Evolutionary conservation across 1,140 invertebrate species (phyloP).

Genomic region (Saccostrea cuccullata): DNA sequence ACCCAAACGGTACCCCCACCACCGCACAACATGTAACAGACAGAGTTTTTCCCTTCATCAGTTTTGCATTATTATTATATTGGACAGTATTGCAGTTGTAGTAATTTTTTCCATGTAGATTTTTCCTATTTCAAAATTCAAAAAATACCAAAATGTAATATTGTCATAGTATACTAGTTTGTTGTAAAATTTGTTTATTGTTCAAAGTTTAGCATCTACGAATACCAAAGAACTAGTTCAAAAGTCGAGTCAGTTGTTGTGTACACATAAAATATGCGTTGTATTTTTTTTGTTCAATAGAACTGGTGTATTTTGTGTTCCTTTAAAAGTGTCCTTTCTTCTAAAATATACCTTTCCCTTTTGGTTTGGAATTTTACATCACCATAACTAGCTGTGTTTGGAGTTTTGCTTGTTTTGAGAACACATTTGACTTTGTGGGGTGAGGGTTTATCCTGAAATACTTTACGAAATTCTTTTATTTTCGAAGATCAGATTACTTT

Average conservation of each 20-base stretch:
- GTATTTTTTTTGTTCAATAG: background rate
- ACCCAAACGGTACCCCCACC: slow-evolving; percentile 26
- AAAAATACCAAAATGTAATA: slow-evolving; percentile 11
- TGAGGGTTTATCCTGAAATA: too few relatives aligned
- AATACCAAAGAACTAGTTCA: slow-evolving; percentile 31
- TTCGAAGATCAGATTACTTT: too few relatives aligned
- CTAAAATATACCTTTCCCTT: background rate
- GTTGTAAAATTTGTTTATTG: background rate
- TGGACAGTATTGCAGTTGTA: background rate
- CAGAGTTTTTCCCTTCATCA: background rate
- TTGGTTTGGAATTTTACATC: background rate
- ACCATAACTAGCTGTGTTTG: background rate
- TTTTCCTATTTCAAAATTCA: background rate
- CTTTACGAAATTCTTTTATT: too few relatives aligned
- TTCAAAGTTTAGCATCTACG: slow-evolving; percentile 15
- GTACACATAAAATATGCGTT: background rate
- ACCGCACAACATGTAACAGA: background rate
- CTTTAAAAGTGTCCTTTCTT: background rate
- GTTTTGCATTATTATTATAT: background rate
- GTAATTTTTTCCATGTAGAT: background rate
- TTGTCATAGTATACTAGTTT: background rate
- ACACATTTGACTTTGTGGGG: background rate
- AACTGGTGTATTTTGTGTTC: background rate
- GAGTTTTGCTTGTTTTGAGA: background rate
- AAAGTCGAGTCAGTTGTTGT: background rate